Base-by-base conservation (phyloP, 2,888 invertebrate genomes). In the Leuctra nigra region DNA sequence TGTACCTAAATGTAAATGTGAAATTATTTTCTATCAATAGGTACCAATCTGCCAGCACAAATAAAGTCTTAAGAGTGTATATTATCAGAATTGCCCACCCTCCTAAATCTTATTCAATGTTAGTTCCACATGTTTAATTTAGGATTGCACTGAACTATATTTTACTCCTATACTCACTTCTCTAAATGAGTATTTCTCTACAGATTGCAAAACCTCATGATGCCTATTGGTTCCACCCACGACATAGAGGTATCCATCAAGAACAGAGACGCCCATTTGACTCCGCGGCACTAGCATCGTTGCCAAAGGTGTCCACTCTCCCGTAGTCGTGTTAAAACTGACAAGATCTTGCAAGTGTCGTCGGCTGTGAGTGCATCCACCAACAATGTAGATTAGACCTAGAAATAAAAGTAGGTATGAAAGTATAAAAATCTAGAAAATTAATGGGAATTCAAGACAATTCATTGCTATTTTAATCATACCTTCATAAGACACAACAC, bases 331-430 rank as follows among this genome's bases (percentile, higher is more conserved):
- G 71, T 86, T 84, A 70, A 86, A 91, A 68, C 87, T 84, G 66
- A 87, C 78, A 62, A 91, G 75, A 71, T 91, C 91, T 63, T 84
- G 83, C 53, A 89, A 80, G 73, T 91, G 89, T 48, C 91, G 77
- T 69, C 86, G 83, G 53, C 82, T 81, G 67, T 85, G 84, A 13
- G 89, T 90, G 70, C 91, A 90, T 0, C 95, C 95, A 23, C 95
- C 95, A 53, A 93, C 89, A 65, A 95, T 82, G 72, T 94, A 95
- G 67, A 95, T 90, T 52, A 89, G 72, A 61, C 88, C 88, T 87
- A 68, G 2, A 1, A 11, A 11, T 29, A 11, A 29, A 29, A 29
- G 7, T 7, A 29, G 11, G 29, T 29, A 29, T 29, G n/a, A 7
- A 29, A 7, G 11, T 7, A 29, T 29, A 7, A 29, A 11, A 29